Base-by-base conservation (phyloP, 2,888 invertebrate genomes). In the Drosophila anceps region DNA sequence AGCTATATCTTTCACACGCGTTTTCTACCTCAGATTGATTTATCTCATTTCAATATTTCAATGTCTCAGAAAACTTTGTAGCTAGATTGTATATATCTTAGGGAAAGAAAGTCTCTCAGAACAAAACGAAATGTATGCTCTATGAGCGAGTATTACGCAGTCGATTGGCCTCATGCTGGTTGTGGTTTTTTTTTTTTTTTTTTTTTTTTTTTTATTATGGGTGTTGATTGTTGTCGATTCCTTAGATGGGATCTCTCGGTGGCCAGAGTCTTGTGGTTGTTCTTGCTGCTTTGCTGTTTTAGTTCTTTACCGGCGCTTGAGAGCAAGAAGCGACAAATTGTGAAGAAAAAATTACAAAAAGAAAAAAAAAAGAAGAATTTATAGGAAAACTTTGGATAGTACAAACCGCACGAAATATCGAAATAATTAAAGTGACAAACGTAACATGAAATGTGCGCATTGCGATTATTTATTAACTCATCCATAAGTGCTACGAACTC, bases 251-350 rank as follows among this genome's bases (percentile, higher is more conserved):
- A 76, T 67, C 57, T 65, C 48, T 63, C 65, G 43, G 77, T 50
- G 71, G 58, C 69, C 54, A 54, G 84, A 84, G 84, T 86, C 77
- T 82, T 83, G 73, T 81, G 83, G 61, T 74, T 65, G 55, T 80
- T 87, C 84, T 83, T 87, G 69, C 67, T 72, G 73, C 74, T 48
- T 53, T 60, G 66, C 53, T 73, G 74, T 71, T 83, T 84, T 70
- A 87, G 87, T 85, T 84, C 83, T 76, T 80, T 72, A 75, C 71
- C 84, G 80, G 72, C 83, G 84, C 82, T 84, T 83, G 87, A 80
- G 76, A 67, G 63, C 71, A 73, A 65, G 63, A 64, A 62, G 58
- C 74, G 69, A 48, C 57, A 69, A 58, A 46, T 46, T 50, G 39
- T 44, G 33, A 24, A 67, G 66, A 33, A 65, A 46, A n/a, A 61